Conservation (phyloP, 37 sponge, comb jelly and placozoan genomes). For the Aphrocallistes beatrix region DNA sequence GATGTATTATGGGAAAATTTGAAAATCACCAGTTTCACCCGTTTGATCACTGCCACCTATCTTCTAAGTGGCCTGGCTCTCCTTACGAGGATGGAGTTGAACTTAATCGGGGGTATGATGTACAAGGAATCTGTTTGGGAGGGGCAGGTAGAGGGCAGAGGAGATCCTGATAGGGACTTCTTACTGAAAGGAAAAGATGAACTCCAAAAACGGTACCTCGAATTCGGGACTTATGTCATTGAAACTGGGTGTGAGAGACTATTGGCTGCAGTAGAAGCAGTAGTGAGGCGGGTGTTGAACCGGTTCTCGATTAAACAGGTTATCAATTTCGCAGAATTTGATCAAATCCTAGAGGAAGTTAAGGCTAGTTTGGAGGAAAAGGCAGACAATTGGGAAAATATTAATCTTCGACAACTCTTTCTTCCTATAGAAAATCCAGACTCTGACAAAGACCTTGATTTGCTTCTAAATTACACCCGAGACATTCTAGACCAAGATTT, state of each 20-base stretch:
- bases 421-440: background rate
- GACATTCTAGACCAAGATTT: constrained; percentile 11
- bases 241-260: background rate
- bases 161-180: background rate
- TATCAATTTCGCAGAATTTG: background rate
- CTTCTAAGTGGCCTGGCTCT: background rate
- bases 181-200: background rate
- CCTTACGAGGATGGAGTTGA: background rate
- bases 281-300: background rate
- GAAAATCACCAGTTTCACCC: background rate
- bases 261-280: background rate
- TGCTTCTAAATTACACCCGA: background rate
- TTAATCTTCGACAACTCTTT: background rate
- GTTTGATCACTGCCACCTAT: background rate
- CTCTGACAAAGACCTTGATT: background rate
- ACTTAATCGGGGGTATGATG: background rate
- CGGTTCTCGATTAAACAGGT: background rate
- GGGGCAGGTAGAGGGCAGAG: background rate
- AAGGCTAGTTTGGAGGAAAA: background rate
- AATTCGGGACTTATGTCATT: background rate
- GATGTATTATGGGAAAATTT: background rate
- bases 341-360: background rate
- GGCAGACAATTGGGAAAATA: background rate
- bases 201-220: background rate
- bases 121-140: background rate